Percentiles rank a stretch among this genome's conserved stretches.
Evolutionary conservation across 2,888 invertebrate species (phyloP).

Genomic region (Oligia strigilis): DNA sequence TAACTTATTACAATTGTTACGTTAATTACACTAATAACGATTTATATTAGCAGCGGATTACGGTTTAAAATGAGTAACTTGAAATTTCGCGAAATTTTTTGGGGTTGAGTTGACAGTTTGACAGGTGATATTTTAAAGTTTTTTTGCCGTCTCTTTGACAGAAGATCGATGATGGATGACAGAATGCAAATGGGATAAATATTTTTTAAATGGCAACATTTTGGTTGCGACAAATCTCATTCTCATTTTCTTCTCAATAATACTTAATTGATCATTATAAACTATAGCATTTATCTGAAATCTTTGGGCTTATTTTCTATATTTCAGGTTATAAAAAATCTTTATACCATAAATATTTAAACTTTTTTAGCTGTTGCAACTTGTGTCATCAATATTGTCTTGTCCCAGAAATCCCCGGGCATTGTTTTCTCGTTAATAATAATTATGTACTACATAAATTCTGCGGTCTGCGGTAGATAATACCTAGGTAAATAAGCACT

Average conservation of each 20-base stretch:
- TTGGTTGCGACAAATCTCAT: background rate
- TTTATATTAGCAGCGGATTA: constrained; percentile 44
- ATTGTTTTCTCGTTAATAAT: background rate
- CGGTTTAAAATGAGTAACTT: constrained; percentile 59
- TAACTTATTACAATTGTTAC: constrained; percentile 56
- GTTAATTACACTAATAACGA: constrained; percentile 52
- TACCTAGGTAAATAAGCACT: background rate
- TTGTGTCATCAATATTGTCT: background rate
- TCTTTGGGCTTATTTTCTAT: background rate
- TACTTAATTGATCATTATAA: background rate
- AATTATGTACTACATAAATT: too few species aligned
- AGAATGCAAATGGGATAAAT: background rate
- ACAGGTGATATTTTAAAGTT: constrained; percentile 35
- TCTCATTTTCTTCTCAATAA: background rate
- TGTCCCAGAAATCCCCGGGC: background rate
- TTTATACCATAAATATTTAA: background rate
- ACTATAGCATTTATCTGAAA: background rate
- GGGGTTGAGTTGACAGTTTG: constrained; percentile 60
- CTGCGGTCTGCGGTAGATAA: background rate
- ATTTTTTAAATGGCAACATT: constrained; percentile 26
- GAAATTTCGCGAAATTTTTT: constrained; percentile 71
- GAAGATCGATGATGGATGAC: constrained; percentile 29
- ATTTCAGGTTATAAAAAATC: background rate
- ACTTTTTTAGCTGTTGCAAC: constrained; percentile 23
- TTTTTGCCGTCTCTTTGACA: constrained; percentile 23